Evolutionary conservation across 2,888 invertebrate genomes (phyloP).

Genomic region (Cordilura impudica): DNA sequence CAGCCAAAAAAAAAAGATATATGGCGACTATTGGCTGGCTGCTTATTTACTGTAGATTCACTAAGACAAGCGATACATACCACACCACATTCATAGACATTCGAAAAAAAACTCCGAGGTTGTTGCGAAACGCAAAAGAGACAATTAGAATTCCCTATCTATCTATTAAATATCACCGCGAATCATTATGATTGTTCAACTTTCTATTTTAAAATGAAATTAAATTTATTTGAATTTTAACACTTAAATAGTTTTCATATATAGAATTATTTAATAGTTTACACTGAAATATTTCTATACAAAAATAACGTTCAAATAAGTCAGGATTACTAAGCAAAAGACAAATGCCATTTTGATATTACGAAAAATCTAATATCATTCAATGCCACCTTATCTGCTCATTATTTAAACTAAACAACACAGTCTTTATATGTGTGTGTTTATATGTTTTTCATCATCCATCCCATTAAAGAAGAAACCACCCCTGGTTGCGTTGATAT

Average conservation of each 20-base stretch:
- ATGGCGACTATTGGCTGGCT: slow-evolving; percentile 71
- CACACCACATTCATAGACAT: not conserved
- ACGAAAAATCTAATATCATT: slow-evolving; percentile 38
- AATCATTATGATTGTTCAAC: slow-evolving; percentile 7
- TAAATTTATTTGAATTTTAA: slow-evolving; percentile 26
- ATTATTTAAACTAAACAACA: slow-evolving; percentile 61
- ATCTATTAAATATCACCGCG: not conserved
- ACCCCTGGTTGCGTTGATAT: slow-evolving; percentile 35
- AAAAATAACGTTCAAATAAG: too few species aligned
- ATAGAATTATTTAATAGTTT: not conserved
- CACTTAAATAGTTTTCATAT: not conserved
- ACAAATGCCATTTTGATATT: slow-evolving; percentile 45
- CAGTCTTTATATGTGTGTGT: too few species aligned
- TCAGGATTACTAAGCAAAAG: too few species aligned
- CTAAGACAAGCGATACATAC: slow-evolving; percentile 32
- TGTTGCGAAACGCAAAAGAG: slow-evolving; percentile 11
- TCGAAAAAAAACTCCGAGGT: slow-evolving; percentile 15
- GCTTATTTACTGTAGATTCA: slow-evolving; percentile 58
- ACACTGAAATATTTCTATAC: not conserved
- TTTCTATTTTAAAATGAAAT: slow-evolving; percentile 5
- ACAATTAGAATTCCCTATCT: slow-evolving; percentile 44
- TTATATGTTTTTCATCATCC: slow-evolving; percentile 16
- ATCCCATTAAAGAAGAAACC: slow-evolving; percentile 33
- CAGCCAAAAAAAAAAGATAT: slow-evolving; percentile 69
- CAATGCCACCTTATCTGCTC: slow-evolving; percentile 48